Evolutionary conservation across 2,113 vertebrate genomes (phyloP).

Genomic region (Nerophis ophidion): DNA sequence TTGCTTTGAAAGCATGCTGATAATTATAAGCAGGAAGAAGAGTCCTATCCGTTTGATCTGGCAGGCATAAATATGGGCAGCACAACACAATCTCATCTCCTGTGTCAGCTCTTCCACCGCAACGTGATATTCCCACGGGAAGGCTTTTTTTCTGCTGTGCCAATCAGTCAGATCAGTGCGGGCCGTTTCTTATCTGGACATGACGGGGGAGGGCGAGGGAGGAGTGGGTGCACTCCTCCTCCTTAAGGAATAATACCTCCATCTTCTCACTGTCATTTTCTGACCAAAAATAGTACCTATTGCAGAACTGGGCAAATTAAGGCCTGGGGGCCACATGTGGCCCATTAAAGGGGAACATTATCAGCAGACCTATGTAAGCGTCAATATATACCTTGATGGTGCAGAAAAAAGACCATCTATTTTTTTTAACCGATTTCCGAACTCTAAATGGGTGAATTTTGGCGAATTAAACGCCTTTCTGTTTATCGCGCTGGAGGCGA

Average conservation of each 20-base stretch:
- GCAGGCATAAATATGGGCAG: constrained; percentile 58
- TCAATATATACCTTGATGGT: too few species aligned
- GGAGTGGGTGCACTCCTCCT: constrained; percentile 22
- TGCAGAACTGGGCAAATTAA: background rate
- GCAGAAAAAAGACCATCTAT: too few species aligned
- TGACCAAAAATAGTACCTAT: constrained; percentile 36
- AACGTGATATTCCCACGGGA: constrained; percentile 59
- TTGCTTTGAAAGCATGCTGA: constrained; percentile 41
- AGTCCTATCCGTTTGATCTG: constrained; percentile 61
- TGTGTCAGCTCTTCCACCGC: constrained; percentile 68
- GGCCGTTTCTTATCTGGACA: constrained; percentile 64
- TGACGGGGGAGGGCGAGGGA: constrained; percentile 50
- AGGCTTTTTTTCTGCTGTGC: constrained; percentile 54
- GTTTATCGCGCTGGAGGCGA: too few species aligned
- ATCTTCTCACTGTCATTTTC: constrained; percentile 50
- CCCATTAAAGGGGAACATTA: too few species aligned
- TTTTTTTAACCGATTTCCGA: too few species aligned
- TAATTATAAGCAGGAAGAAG: constrained; percentile 40
- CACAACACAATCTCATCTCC: constrained; percentile 60
- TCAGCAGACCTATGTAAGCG: too few species aligned
- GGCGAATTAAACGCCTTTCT: too few species aligned
- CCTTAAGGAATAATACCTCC: constrained; percentile 39
- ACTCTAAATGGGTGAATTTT: too few species aligned
- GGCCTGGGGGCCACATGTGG: too few species aligned
- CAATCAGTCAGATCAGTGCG: constrained; percentile 63